Evolutionary conservation across 2,797 vertebrate genomes (phyloP), one percentile per base, ranked within the genome.

Genomic region (Pogoniulus pusillus): DNA sequence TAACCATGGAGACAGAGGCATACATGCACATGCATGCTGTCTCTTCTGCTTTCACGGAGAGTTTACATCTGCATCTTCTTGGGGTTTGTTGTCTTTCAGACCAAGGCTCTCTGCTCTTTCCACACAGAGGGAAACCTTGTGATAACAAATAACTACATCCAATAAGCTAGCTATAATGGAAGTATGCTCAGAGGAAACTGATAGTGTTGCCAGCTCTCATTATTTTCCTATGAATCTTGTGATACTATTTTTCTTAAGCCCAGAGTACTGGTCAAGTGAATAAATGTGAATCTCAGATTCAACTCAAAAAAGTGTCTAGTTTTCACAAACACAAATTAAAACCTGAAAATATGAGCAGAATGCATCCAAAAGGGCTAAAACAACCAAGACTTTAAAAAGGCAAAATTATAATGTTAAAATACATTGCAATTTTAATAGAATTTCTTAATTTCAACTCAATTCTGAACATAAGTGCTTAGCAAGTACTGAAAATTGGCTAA

Each of bases 231-330:
- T 12, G 29, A 85, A 77, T 87, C 78, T 75, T 80, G 66, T 70
- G 69, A 85, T 92, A 37, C 59, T 93, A 78, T 93, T 93, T 89
- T 90, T 90, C 83, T 85, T 60, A 69, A 80, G 82, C 35, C 32
- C 32, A 17, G 47, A 68, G 72, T 66, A 75, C 59, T 74, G 45
- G 77, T 90, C 51, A 60, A 16, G 65, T 20, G 43, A 90, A 86
- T 66, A 78, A 87, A 87, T 70, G 63, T 49, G 63, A 83, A 83
- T 64, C 35, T 68, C 26, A 91, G 35, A 23, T 83, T 81, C 57
- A 53, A 74, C 72, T 88, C 3, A 60, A 91, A 91, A 72, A 85
- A 79, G 62, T 11, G 15, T 26, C 60, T 47, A 32, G 35, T 82
- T 82, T 64, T 86, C 41, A 74, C 45, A 82, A 84, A 80, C 19